Evolutionary conservation across 2,113 vertebrate species (phyloP), one percentile per base, ranked within the genome.

Genomic region (Hypanus sabinus): DNA sequence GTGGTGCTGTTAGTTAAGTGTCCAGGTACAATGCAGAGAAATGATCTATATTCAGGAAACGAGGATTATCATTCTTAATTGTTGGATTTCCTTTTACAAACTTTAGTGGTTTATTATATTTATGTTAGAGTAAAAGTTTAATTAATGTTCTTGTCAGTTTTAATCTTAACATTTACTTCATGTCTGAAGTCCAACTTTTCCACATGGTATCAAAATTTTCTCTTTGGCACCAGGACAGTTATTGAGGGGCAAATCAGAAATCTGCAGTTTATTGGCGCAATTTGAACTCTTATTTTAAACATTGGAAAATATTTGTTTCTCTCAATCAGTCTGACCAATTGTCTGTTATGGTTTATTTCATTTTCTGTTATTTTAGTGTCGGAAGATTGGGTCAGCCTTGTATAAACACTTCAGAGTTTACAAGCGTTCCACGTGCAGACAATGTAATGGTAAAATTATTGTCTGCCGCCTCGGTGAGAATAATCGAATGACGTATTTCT

Each of bases 401-500:
- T 96, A 96, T 95, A 98, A 96, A 94, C 98, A 98, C 96, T 99
- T 96, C 96, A 98, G 95, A 94, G 98, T 99, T 81, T 99, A 99
- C 95, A 98, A 96, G 95, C 96, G 97, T 79, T 95, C 96, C n/a
- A 94, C 94, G 93, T 99, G 98, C 85, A 94, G 96, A 88, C 97
- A 96, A 70, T 99, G 99, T 95, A 38, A 24, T 0, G 94, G 95
- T 94, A 96, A 95, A 95, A 95, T 99, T 95, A 98, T 97, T 0
- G 96, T 97, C 94, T 99, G 98, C 96, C 98, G 97, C n/a, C 95
- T 99, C 88, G 98, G 98, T 94, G 97, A 98, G 92, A 96, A 97
- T 24, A 95, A 95, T 95, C 97, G 99, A 95, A 98, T 99, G 97
- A 99, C 98, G 8, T 99, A 98, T 96, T 98, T 98, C 96, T 99